Base-by-base conservation (phyloP, 2,888 invertebrate genomes). In the Amorpha juglandis region DNA sequence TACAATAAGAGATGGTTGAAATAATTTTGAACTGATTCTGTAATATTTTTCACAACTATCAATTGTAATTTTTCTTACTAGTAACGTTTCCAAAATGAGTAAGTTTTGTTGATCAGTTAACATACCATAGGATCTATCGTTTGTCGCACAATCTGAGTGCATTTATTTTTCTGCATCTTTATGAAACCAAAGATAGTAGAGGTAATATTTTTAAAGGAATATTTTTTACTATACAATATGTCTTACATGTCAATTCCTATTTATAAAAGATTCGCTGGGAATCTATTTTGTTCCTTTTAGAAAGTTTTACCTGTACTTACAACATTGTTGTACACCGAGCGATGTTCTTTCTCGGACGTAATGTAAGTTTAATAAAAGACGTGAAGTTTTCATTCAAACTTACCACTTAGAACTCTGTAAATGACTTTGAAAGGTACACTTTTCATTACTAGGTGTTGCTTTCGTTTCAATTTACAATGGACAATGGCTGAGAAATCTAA, bases 141-240 rank as follows among this genome's bases (percentile, higher is more conserved):
- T 16, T 16, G n/a, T 58, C 58, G 55, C 55, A 58, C 35, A 38
- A 58, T 11, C 9, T 16, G 58, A 38, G 35, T 58, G 58, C 58
- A 55, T 58, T 64, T 64, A 64, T 65, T 65, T 63, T 65, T 65
- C 55, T 58, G 64, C 35, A 19, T 55, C 52, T 55, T 35, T 47
- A 65, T 58, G 14, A 21, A 65, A 65, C 64, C 64, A 65, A 65
- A 65, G 64, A 65, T 35, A 47, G 58, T 58, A 58, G 48, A 65
- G 47, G 48, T 58, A 55, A 65, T 65, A 65, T 58, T 65, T 65
- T 58, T 65, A 48, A 47, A 45, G 58, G 42, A 12, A 42, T 47
- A 58, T 58, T 35, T 64, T 65, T n/a, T 9, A 64, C 19, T 38
- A 35, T 55, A 64, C 16, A 38, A 48, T 35, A 58, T 58, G 50